Base-by-base conservation (phyloP, 2,888 invertebrate genomes). In the Chromoteleia sp. region DNA sequence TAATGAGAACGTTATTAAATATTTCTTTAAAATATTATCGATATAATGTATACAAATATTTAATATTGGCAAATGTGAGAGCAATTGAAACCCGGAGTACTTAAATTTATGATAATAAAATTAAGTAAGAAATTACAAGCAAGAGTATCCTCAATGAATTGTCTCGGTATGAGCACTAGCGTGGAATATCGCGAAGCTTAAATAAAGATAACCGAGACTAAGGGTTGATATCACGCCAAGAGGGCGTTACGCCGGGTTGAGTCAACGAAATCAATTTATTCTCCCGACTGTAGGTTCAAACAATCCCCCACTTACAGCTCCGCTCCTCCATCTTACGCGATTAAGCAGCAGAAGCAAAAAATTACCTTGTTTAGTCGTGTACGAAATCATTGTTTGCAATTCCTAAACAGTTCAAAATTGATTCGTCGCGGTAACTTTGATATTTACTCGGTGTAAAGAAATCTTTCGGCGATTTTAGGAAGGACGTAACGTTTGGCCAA, bases 231-330 rank as follows among this genome's bases (percentile, higher is more conserved):
- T 90, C 90, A 88, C 85, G 88, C 88, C 87, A 88, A 89, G 88
- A 89, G 89, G 89, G 89, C 90, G 91, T 91, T 91, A 89, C 90
- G 91, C 88, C 89, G 90, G 89, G 89, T 91, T 90, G 90, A 91
- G 86, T 91, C 90, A 89, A 91, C 91, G 91, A 89, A 91, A 91
- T 91, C 91, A 91, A 91, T 91, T 91, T 91, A 91, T 91, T 90
- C 90, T 88, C 74, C 67, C 81, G 54, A 41, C 78, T 73, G 77
- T 67, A 68, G 30, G 59, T 65, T 79, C 77, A 54, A 80, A 74
- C 76, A 70, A 56, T 63, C 48, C 50, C 58, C 67, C 50, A 54
- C 65, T 61, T 56, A 50, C 39, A 48, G 14, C 50, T 43, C 36
- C 75, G 59, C 61, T 52, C 65, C 52, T 56, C 56, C 75, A 63